phyloP scores from a whole-genome alignment of 1,140 invertebrate genomes.

The Cotesia glomerata region DNA sequence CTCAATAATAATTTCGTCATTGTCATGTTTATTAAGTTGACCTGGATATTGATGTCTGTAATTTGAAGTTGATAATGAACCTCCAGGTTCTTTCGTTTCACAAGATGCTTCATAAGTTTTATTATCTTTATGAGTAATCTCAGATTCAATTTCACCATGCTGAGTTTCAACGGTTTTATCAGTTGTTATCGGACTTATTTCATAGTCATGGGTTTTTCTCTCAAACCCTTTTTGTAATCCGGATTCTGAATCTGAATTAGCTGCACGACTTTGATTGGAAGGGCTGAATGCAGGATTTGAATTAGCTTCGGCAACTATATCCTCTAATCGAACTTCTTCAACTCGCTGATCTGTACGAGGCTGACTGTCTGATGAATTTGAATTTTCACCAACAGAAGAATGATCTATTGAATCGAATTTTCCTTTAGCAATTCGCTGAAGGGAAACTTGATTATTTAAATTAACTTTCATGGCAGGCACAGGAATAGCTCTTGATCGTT shows the following conservation, averaged over 20 bases:
- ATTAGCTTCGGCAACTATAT: conserved; percentile 55
- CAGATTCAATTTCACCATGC: conserved; percentile 36
- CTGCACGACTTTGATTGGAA: conserved; percentile 42
- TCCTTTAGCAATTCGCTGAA: conserved; percentile 51
- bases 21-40: conserved; percentile 39
- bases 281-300: conserved; percentile 55
- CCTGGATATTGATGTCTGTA: conserved; percentile 36
- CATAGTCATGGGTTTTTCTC: conserved; percentile 39
- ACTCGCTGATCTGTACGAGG: conserved; percentile 56
- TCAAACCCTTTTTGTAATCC: conserved; percentile 42
- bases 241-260: conserved; percentile 44
- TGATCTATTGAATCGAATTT: conserved; percentile 54
- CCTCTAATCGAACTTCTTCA: conserved; percentile 58
- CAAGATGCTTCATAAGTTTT: not conserved
- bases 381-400: conserved; percentile 56
- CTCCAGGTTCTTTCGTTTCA: conserved; percentile 18
- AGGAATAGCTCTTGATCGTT: conserved; percentile 55
- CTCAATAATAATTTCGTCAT: conserved; percentile 49
- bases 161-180: conserved; percentile 33
- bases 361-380: conserved; percentile 58
- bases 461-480: conserved; percentile 53
- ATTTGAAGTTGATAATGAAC: conserved; percentile 33
- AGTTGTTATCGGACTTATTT: conserved; percentile 31
- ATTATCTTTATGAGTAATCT: conserved; percentile 35
- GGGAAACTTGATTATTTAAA: conserved; percentile 53